phyloP scores from a whole-genome alignment of 2,797 vertebrate genomes.

The Gila robusta region DNA sequence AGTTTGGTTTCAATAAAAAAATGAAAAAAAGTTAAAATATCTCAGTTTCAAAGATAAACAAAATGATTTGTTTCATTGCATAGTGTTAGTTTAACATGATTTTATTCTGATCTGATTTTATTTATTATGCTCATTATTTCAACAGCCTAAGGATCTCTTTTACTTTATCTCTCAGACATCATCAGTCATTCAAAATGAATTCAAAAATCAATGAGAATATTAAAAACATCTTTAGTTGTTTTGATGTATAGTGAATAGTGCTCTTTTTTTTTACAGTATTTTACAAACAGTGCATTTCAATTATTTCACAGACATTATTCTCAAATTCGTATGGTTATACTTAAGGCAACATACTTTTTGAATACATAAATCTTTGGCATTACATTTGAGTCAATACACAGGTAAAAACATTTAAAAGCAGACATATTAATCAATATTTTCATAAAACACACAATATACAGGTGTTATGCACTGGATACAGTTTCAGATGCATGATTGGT shows the following conservation, averaged over 20 bases:
- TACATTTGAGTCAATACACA: too few relatives aligned
- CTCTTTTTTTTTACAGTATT: too few relatives aligned
- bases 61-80: not conserved
- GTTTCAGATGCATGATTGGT: not conserved
- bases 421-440: not conserved
- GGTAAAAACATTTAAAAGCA: not conserved
- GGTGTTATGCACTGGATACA: not conserved
- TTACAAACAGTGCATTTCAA: not conserved
- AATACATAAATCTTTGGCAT: not conserved
- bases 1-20: constrained; percentile 1
- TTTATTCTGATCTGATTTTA: not conserved
- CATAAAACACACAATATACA: not conserved
- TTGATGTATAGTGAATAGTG: not conserved
- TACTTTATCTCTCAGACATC: not conserved
- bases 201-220: not conserved
- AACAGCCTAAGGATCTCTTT: not conserved
- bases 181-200: not conserved
- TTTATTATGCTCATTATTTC: not conserved
- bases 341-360: not conserved
- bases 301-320: not conserved
- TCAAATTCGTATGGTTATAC: not conserved
- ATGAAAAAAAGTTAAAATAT: not conserved
- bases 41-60: constrained; percentile 2
- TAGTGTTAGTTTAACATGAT: not conserved
- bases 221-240: not conserved